Evolutionary conservation across 2,888 invertebrate genomes (phyloP).

Genomic region (Hirtodrosophila confusa): DNA sequence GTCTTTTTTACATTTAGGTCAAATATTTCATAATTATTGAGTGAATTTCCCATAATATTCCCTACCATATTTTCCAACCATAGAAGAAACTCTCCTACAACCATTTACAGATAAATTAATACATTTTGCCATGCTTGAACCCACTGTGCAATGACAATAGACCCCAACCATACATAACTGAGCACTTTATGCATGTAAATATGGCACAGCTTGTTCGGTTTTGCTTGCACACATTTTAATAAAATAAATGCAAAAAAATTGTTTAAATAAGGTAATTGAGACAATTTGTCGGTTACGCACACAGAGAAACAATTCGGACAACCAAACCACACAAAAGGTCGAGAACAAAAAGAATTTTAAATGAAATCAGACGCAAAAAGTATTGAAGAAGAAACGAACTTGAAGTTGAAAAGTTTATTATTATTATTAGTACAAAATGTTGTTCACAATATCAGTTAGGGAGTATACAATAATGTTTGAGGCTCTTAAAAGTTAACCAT

Average conservation of each 20-base stretch:
- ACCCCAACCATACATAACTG: slow-evolving; percentile 22
- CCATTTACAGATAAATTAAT: background rate
- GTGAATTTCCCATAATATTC: too few relatives aligned
- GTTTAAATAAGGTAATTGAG: slow-evolving; percentile 83
- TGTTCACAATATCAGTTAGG: slow-evolving; percentile 7
- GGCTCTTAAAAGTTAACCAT: slow-evolving; percentile 82
- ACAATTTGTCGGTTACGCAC: slow-evolving; percentile 77
- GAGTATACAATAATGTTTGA: slow-evolving; percentile 1
- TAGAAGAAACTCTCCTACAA: background rate
- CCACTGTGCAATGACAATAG: slow-evolving; percentile 46
- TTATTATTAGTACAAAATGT: slow-evolving; percentile 15
- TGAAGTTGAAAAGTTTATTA: slow-evolving; percentile 27
- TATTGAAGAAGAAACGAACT: slow-evolving; percentile 26
- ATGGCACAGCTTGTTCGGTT: slow-evolving; percentile 50
- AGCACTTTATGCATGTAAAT: slow-evolving; percentile 45
- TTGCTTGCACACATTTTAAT: slow-evolving; percentile 75
- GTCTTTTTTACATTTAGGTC: too few relatives aligned
- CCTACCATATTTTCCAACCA: too few relatives aligned
- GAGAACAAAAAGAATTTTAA: slow-evolving; percentile 38
- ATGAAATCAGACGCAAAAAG: slow-evolving; percentile 40
- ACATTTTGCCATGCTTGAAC: background rate
- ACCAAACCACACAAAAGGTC: slow-evolving; percentile 45
- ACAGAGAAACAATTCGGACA: slow-evolving; percentile 19
- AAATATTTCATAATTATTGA: background rate
- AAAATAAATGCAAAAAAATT: slow-evolving; percentile 79